Base-by-base conservation (phyloP, 1,140 invertebrate genomes). In the Lasioglossum albipes region DNA sequence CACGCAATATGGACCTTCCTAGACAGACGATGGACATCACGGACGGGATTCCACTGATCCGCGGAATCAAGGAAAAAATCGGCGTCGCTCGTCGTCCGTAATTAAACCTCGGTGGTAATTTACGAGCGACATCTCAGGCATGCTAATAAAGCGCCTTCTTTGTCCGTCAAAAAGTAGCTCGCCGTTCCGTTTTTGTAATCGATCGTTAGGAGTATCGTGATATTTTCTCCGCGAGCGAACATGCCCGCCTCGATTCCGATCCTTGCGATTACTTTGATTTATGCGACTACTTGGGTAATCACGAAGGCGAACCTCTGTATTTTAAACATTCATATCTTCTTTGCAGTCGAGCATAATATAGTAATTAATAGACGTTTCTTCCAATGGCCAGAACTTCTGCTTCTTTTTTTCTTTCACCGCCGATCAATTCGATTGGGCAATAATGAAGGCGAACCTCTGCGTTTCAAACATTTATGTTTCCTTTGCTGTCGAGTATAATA, bases 1-100 rank as follows among this genome's bases (percentile, higher is more conserved):
- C 52, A 62, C 75, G 22, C 75, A 73, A 61, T 75, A 18, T 81
- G 68, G 64, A 72, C 85, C 61, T 88, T 89, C 84, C 78, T 85
- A 79, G 76, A 54, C 41, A 54, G 61, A 42, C 76, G 59, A 71
- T 78, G 67, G 42, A 41, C 57, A 31, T 42, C 61, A 20, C 7
- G 20, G 49, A 73, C 36, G 49, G 49, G 70, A 36, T 54, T 79
- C 61, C 27, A 70, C 36, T 73, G 61, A 57, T 66, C 74, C 61
- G 16, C 18, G 61, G 16, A 54, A 16, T 4, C 20, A 13, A 18
- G 9, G 20, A 67, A 69, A 79, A 79, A 66, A 74, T 66, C 62
- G 13, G 6, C n/a, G 69, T 41, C 54, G 69, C 13, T 41, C 36
- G 22, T 2, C 31, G 16, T 52, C 22, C n/a, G 57, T 49, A 74